phyloP scores from a whole-genome alignment of 2,797 vertebrate species.

The Benthosema pterotum region DNA sequence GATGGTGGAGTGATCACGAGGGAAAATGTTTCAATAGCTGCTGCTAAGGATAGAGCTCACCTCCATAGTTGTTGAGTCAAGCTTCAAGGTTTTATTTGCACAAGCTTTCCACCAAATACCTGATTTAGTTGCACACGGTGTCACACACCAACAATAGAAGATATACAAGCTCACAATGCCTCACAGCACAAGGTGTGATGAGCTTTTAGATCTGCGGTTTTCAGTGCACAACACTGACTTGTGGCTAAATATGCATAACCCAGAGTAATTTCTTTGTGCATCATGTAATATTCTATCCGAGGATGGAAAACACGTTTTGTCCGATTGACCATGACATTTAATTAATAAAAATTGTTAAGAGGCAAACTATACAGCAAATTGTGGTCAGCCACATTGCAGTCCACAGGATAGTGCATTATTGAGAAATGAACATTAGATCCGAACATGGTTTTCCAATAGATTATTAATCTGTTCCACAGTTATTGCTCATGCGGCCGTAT shows the following conservation, averaged over 20 bases:
- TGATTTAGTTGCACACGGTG: no score
- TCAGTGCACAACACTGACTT: no score
- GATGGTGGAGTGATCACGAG: constrained; percentile 56
- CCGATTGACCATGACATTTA: not conserved
- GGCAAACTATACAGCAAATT: no score
- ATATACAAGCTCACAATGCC: no score
- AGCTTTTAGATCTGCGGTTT: no score
- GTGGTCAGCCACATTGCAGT: not conserved
- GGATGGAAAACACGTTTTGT: not conserved
- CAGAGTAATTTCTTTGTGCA: constrained; percentile 5
- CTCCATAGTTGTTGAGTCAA: constrained; percentile 33
- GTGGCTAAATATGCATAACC: no score
- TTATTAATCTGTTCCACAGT: constrained; percentile 5
- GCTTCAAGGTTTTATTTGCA: constrained; percentile 46
- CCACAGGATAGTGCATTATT: not conserved
- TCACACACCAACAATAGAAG: no score
- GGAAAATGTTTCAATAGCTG: constrained; percentile 42
- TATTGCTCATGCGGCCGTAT: constrained; percentile 3
- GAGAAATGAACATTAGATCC: not conserved
- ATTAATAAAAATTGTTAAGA: no score
- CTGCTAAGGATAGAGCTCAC: constrained; percentile 32
- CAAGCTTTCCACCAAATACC: constrained; percentile 37
- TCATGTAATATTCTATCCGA: constrained; percentile 10
- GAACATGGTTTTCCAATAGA: constrained; percentile 2
- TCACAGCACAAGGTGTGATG: no score